A percentile compares a stretch with the other conserved stretches of the same genome.
Evolutionary conservation across 2,888 invertebrate genomes (phyloP).

Genomic region (Minunthozetes semirufus): DNA sequence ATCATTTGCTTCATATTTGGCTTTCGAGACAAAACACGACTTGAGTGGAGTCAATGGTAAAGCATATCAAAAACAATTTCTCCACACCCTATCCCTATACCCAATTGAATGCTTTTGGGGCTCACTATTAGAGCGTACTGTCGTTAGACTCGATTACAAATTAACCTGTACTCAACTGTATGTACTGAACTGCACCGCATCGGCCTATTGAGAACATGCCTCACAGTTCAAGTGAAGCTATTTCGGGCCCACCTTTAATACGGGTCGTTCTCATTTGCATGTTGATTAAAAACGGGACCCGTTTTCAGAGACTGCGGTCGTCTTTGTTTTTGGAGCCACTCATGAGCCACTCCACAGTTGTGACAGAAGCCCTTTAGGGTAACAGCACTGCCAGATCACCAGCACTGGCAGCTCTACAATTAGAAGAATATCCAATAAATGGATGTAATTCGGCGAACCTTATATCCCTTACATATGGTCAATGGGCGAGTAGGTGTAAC

Average conservation of each 20-base stretch:
- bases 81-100: constrained; percentile 22
- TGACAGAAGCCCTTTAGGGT: constrained; percentile 19
- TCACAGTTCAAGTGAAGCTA: constrained; percentile 3
- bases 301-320: constrained; percentile 14
- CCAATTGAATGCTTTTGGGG: not conserved
- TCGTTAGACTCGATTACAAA: constrained; percentile 27
- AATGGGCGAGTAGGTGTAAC: constrained; percentile 27
- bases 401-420: not conserved
- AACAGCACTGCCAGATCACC: not conserved
- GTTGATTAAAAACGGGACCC: constrained; percentile 31
- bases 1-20: constrained; percentile 3
- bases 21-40: constrained; percentile 22
- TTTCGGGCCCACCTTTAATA: constrained; percentile 11
- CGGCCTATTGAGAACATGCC: constrained; percentile 1
- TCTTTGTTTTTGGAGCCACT: constrained; percentile 29
- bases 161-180: too few relatives aligned
- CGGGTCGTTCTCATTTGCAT: constrained; percentile 25
- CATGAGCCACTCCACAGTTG: constrained; percentile 17
- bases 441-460: constrained; percentile 23
- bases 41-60: constrained; percentile 24
- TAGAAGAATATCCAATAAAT: constrained; percentile 1
- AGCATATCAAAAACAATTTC: constrained; percentile 30
- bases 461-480: constrained; percentile 22
- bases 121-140: not conserved
- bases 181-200: not conserved